Base-by-base conservation (phyloP, 1,140 invertebrate species). In the Eurosta solidaginis region DNA sequence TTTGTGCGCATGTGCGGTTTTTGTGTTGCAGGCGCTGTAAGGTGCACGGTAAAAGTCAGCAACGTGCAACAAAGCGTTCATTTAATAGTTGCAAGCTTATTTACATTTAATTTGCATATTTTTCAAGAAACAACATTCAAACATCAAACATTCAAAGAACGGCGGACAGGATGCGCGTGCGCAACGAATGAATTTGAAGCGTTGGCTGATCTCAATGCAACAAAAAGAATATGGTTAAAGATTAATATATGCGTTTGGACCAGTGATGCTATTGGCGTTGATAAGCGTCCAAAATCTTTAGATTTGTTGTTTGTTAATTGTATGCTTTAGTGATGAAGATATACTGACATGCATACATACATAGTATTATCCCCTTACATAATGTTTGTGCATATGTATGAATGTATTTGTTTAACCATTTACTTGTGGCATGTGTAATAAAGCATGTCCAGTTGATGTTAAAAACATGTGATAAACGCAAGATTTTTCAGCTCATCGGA, bases 91-190 rank as follows among this genome's bases (percentile, higher is more conserved):
- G 80, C 78, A 82, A 80, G 63, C 80, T 82, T 83, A 85, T 85
- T 85, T 85, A 85, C 84, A 85, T 85, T 85, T 83, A 82, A 85
- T 85, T 85, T 85, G 84, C 84, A 85, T 85, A 83, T 83, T 85
- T 82, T 77, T 78, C 74, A 22, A 22, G 47, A 76, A 76, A 76
- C 63, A 42, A 73, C 59, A 22, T 29, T 20, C 17, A 68, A 68
- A 20, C 12, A 68, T 42, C 59, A 68, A 68, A 68, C 10, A 40
- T 29, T 33, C 33, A 12, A 20, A 20, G 59, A 27, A 3, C 2
- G 27, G 59, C 33, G 59, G 59, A 68, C 59, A 68, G 59, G 59
- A 68, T 68, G 59, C 59, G 59, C 59, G 59, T 68, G 59, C 59
- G 59, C 59, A 68, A 68, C 59, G 59, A 68, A 68, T 68, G 59